Evolutionary conservation across 2,797 vertebrate species (phyloP), one percentile per base, ranked within the genome.

Genomic region (Sternarchorhynchus goeldii): DNA sequence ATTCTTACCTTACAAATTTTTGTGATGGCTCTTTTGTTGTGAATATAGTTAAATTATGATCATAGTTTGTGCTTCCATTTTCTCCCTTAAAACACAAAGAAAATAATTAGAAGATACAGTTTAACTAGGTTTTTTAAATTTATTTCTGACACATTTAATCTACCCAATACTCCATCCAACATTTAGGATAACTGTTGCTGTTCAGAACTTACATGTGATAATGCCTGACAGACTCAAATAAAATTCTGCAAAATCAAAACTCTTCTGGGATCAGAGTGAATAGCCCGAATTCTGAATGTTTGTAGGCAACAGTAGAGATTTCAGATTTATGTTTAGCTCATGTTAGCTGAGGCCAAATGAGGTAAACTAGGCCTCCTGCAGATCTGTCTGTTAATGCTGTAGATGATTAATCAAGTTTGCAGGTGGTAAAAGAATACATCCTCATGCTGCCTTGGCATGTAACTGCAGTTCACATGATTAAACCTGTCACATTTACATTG

Each of bases 1-100:
- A 57, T 62, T n/a, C 64, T 78, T 82, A 93, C 92, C 93, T 94
- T 87, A 92, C 90, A 91, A 93, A 93, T 88, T 91, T 92, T 77
- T 78, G 85, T 20, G 85, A 60, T 4, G 80, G 53, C 63, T 65
- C 85, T 56, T 88, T 81, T 0, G 84, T 41, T 3, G 87, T 62
- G 55, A 77, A 76, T 53, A 85, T 58, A 58, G 88, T 80, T 18
- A 77, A 71, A 50, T 86, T 82, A 82, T 83, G 86, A 39, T 57
- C 36, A 0, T 21, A 4, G 18, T 69, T 41, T 4, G 81, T 78
- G 60, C 79, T 78, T 78, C 45, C 77, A 18, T 89, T 90, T 86
- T 86, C 86, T 4, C 55, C 68, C 92, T 92, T 25, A 70, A 80
- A 89, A 80, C 85, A 80, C 85, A 45, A 58, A 82, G 18, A 31